Evolutionary conservation across 2,888 invertebrate genomes (phyloP), one percentile per base, ranked within the genome.

Genomic region (Drosophila falleni): DNA sequence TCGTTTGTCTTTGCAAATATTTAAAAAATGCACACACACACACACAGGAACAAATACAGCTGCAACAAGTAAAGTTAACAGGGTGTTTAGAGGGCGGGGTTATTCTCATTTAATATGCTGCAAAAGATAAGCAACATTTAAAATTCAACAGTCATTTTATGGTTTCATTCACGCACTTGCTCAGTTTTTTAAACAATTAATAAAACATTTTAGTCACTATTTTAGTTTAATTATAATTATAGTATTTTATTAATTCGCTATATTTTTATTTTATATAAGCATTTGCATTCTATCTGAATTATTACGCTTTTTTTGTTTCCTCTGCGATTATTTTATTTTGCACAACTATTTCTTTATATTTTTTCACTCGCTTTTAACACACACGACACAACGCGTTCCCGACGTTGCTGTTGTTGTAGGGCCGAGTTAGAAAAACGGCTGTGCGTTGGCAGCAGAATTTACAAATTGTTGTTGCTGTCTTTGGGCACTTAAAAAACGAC

Each of bases 341-440:
- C 80, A 79, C 78, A 68, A 64, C 51, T 26, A 46, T 49, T 73
- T 44, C 59, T 66, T 71, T 39, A 13, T 50, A 49, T 72, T 64
- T 70, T 71, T 39, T 63, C 69, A 76, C 76, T 67, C 78, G 53
- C 58, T 61, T 41, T 55, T 58, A 46, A 72, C 71, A 78, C 77
- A 67, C 78, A 74, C 74, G 69, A 74, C 66, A 56, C 47, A 33
- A 33, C 71, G 64, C 54, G 66, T 71, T 74, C 62, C 59, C 56
- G 63, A 44, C 66, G 71, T 51, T 70, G 64, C 31, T 65, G 62
- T 58, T 76, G 50, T 46, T 69, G 66, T 77, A 84, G 81, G 84
- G 84, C 79, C 74, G 74, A 71, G 78, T 80, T 78, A 81, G 78
- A 81, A 70, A 79, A 79, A 81, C 82, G 76, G 68, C 73, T 69